Conservation (phyloP, 1,140 invertebrate species). For the Matsumurasca onukii region DNA sequence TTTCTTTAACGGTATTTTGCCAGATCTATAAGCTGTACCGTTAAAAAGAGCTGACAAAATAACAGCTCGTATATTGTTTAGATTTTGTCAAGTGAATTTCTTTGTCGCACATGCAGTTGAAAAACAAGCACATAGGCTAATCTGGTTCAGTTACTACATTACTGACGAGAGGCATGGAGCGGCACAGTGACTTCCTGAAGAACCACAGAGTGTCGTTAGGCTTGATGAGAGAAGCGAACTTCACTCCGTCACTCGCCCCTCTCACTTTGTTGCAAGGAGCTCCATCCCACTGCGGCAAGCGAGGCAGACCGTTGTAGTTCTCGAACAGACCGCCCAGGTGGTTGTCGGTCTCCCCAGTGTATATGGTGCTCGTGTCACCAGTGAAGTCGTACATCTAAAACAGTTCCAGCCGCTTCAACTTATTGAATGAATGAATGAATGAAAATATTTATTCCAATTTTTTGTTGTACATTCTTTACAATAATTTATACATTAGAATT, state of each 20-base stretch:
- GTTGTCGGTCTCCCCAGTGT: conserved; percentile 67
- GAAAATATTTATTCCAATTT: too few species aligned
- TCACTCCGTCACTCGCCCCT: conserved; percentile 81
- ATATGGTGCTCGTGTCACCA: conserved; percentile 76
- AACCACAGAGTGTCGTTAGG: conserved; percentile 70
- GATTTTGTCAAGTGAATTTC: too few species aligned
- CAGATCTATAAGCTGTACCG: too few species aligned
- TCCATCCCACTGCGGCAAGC: conserved; percentile 74
- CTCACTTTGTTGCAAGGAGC: conserved; percentile 73
- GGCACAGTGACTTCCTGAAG: conserved; percentile 80
- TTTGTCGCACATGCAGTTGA: too few species aligned
- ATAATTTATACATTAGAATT: too few species aligned
- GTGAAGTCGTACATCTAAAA: conserved; percentile 83
- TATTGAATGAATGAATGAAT: too few species aligned
- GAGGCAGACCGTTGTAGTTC: conserved; percentile 68
- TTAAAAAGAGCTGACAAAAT: too few species aligned
- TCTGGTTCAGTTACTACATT: too few species aligned
- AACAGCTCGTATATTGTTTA: too few species aligned
- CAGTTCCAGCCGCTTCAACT: conserved; percentile 7
- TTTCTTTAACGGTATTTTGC: too few species aligned
- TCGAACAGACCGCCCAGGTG: conserved; percentile 67
- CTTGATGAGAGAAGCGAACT: conserved; percentile 69
- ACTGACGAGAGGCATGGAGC: conserved; percentile 69
- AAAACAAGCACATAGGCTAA: too few species aligned
- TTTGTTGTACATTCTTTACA: too few species aligned